These are phyloP conservation scores for Meloidogyne chitwoodi DNA, from an alignment of 1,140 invertebrate species.

Conservation along the genomic window DNA sequence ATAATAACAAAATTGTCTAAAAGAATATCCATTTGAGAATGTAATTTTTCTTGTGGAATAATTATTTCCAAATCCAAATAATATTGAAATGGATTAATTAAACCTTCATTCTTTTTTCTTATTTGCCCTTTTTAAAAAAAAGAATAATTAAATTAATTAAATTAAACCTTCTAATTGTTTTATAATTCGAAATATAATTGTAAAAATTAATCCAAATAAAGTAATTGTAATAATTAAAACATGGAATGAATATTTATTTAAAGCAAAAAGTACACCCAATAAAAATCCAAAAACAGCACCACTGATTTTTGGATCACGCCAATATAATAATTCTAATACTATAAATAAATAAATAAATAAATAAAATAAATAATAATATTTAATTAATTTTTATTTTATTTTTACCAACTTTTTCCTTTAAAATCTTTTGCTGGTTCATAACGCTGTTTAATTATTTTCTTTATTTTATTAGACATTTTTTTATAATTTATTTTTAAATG, in stretches of 20 bases:
- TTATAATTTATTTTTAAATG: neutral
- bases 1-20: slow-evolving; percentile 78
- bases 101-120: slow-evolving; percentile 78
- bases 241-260: neutral
- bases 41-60: slow-evolving; percentile 79
- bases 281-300: slow-evolving; percentile 14
- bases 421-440: slow-evolving; percentile 50
- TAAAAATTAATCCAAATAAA: neutral
- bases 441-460: slow-evolving; percentile 18
- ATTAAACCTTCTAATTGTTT: neutral
- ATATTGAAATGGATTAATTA: slow-evolving; percentile 86
- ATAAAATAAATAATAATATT: slow-evolving; percentile 10
- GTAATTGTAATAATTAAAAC: neutral
- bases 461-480: slow-evolving; percentile 33
- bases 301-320: slow-evolving; percentile 51
- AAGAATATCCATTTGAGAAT: slow-evolving; percentile 75
- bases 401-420: slow-evolving; percentile 40
- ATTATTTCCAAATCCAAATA: slow-evolving; percentile 76
- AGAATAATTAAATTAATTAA: too few relatives aligned
- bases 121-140: slow-evolving; percentile 76
- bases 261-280: neutral
- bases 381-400: neutral
- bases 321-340: slow-evolving; percentile 82
- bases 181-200: neutral
- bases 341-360: slow-evolving; percentile 67